These are phyloP conservation scores for Ischnura elegans DNA, from an alignment of 2,888 invertebrate genomes.

Conservation along the genomic window DNA sequence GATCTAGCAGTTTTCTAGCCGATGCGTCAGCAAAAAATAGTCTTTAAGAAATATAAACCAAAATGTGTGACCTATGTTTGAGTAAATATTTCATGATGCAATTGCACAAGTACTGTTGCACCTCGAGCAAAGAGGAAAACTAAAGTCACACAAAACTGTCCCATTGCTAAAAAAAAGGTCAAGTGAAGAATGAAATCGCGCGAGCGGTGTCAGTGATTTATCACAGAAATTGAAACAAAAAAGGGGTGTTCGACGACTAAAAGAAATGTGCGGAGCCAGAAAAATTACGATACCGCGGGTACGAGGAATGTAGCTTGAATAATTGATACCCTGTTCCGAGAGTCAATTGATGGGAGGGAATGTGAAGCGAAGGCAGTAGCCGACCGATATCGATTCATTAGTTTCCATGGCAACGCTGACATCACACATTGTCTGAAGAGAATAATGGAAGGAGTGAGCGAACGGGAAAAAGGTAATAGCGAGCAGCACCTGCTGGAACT, in stretches of 20 bases:
- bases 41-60: no score
- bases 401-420: slow-evolving; percentile 52
- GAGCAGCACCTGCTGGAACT: neutral
- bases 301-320: neutral
- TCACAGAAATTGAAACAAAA: neutral
- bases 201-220: neutral
- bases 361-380: neutral
- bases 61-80: no score
- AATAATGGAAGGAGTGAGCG: neutral
- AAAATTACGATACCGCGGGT: neutral
- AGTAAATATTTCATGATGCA: no score
- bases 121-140: no score
- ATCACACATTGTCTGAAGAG: slow-evolving; percentile 30
- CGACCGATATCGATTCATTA: slow-evolving; percentile 47
- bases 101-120: no score
- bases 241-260: neutral
- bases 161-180: neutral
- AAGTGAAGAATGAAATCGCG: neutral
- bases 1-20: no score
- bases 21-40: no score
- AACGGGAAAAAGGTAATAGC: neutral
- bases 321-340: neutral
- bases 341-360: neutral
- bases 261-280: neutral
- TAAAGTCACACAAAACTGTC: no score